These are phyloP conservation scores for Eriocheir sinensis DNA, from an alignment of 1,140 invertebrate species.

Conservation along the genomic window DNA sequence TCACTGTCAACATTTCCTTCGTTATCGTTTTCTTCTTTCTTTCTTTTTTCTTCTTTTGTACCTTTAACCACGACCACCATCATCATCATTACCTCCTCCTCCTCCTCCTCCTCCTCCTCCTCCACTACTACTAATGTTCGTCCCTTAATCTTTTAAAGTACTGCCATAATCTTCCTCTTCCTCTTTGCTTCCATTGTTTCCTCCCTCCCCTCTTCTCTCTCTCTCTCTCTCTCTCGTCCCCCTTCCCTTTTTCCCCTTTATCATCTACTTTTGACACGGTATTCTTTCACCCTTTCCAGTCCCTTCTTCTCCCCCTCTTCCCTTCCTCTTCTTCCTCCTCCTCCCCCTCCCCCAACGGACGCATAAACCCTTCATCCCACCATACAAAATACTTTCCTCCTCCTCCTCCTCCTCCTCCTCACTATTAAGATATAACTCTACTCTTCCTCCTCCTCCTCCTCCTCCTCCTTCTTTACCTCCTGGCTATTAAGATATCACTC, in stretches of 20 bases:
- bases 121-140: neutral
- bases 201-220: neutral
- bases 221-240: neutral
- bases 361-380: no score
- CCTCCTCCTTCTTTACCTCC: no score
- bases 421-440: no score
- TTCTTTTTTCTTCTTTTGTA: neutral
- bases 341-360: no score
- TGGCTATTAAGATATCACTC: no score
- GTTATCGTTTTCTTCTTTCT: neutral
- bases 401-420: no score
- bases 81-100: neutral
- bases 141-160: slow-evolving; percentile 26
- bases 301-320: neutral
- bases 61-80: no score
- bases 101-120: neutral
- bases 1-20: neutral
- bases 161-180: slow-evolving; percentile 10
- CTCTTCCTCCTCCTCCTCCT: no score
- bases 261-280: no score
- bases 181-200: neutral
- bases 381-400: no score
- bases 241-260: no score
- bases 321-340: neutral
- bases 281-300: neutral